Base-by-base conservation (phyloP, 2,113 vertebrate genomes). In the Regulus satrapa region DNA sequence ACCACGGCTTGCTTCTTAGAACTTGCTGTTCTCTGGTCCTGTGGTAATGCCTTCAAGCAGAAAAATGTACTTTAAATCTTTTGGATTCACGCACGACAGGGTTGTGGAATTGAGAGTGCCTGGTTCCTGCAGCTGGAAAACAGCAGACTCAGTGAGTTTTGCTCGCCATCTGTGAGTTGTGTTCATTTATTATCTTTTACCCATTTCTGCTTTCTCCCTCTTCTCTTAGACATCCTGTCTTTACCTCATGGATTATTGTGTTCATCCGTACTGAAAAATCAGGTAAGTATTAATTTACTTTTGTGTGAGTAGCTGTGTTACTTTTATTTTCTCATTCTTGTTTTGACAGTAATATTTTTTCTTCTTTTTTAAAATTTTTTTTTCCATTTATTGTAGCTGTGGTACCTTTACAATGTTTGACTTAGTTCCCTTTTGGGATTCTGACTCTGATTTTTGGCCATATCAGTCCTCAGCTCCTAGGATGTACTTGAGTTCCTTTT, bases 21-120 rank as follows among this genome's bases (percentile, higher is more conserved):
- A 40, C 24, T 38, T 24, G 13, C 51, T 29, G 7, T 43, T 59
- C 34, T 46, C 58, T 28, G 6, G 24, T 26, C 36, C n/a, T 40
- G 5, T 55, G n/a, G 32, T 10, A 46, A 36, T 63, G 29, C 34
- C 32, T 82, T 26, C 34, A 36, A 36, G 34, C 15, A 56, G 45
- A 14, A 23, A 36, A 61, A 64, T 46, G 43, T 32, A 48, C 48
- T 40, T 56, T 17, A 75, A 92, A 48, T 40, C 31, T 78, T 51
- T 69, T 68, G 56, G 66, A 32, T 88, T 92, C 85, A n/a, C 55
- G 34, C 26, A 18, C 0, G 0, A 51, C 1, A 7, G 20, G 17
- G 51, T 71, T 81, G 81, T 64, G 71, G 41, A 40, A 15, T 3
- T 63, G 14, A 68, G 19, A 38, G 28, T 26, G n/a, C 12, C 56